Base-by-base conservation (phyloP, 2,797 vertebrate species). In the Hirundo rustica region DNA sequence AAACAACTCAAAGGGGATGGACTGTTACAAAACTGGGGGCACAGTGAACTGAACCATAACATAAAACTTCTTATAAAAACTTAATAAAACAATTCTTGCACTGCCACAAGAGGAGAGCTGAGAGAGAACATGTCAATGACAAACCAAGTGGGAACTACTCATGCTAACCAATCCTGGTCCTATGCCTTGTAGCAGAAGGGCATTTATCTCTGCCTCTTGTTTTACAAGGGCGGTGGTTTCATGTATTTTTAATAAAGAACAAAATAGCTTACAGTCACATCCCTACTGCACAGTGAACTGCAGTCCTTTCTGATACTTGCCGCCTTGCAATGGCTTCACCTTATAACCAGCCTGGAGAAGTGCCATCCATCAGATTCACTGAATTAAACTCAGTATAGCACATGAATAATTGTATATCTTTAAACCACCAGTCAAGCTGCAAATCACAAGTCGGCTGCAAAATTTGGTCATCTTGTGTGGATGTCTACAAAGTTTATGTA, bases 41-140 rank as follows among this genome's bases (percentile, higher is more conserved):
- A 38, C 36, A 38, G 36, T 38, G 36, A 38, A 38, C 36, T 38
- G 36, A 38, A 38, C 36, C 36, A 38, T 10, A 38, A 38, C 36
- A 38, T 38, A 38, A 38, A 38, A 38, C 36, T 38, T 38, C 36
- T 38, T 38, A 38, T 10, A 38, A 10, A 38, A 38, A 38, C 36
- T 38, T 38, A 38, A 38, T 38, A 38, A 38, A 38, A 38, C 36
- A 38, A 38, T 38, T 38, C 36, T 38, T 38, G 36, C 36, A 38
- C 36, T 10, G 36, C 36, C 36, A 38, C 36, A 38, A 79, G 18
- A 57, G 30, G 5, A 65, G 11, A 70, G 54, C 62, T 54, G 66
- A 77, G 18, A 5, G 2, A n/a, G 5, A 72, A 81, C 0, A 0
- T 18, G 10, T 20, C 17, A 47, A 19, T 21, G 47, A 64, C 8